phyloP scores from a whole-genome alignment of 2,113 vertebrate genomes.

The Xyliphius kryptos region DNA sequence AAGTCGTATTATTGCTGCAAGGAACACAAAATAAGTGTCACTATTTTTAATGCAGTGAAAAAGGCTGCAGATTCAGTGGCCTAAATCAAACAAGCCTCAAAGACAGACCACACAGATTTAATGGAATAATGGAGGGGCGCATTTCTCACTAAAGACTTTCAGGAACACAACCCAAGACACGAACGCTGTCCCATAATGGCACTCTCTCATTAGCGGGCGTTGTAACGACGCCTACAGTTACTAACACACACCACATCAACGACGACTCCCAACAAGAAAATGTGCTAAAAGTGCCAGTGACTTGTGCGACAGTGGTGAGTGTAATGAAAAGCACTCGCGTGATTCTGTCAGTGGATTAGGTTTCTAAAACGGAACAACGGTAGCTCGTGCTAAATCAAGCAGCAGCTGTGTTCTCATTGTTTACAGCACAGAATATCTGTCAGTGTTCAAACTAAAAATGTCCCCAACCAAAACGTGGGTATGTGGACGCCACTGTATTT shows the following conservation, averaged over 20 bases:
- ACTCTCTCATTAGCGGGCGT: conserved; percentile 28
- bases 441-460: too few relatives aligned
- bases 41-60: too few relatives aligned
- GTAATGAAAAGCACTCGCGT: not conserved
- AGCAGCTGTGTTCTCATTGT: too few relatives aligned
- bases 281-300: conserved; percentile 12
- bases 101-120: conserved; percentile 36
- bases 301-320: not conserved
- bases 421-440: too few relatives aligned
- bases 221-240: conserved; percentile 27
- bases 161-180: conserved; percentile 32
- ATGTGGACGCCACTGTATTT: too few relatives aligned
- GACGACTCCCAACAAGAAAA: not conserved
- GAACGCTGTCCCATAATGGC: conserved; percentile 15
- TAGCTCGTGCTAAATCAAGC: too few relatives aligned
- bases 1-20: too few relatives aligned
- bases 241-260: conserved; percentile 20
- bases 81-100: conserved; percentile 31
- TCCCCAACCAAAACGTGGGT: too few relatives aligned
- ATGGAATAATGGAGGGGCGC: conserved; percentile 7
- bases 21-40: too few relatives aligned
- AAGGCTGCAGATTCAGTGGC: not conserved
- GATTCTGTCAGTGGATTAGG: not conserved
- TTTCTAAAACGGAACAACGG: too few relatives aligned
- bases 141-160: conserved; percentile 24